Conservation (phyloP, 2,113 vertebrate genomes). For the Takifugu flavidus region DNA sequence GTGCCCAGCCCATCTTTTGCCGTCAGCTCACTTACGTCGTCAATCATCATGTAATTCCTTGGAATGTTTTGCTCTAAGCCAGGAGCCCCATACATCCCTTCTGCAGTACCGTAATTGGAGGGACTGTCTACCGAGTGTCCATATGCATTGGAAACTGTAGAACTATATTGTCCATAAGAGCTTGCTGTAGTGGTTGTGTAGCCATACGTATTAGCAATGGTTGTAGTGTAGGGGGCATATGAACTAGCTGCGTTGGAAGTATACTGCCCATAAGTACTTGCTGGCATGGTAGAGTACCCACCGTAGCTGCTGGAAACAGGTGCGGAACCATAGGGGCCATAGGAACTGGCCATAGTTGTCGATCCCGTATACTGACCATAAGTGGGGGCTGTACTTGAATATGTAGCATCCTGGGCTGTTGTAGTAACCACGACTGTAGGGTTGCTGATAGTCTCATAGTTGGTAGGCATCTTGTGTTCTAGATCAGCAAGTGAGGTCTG, state of each 20-base stretch:
- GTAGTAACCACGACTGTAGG: conserved; percentile 81
- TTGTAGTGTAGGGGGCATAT: conserved; percentile 83
- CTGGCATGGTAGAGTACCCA: conserved; percentile 68
- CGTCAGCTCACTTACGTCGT: conserved; percentile 94
- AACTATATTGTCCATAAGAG: conserved; percentile 75
- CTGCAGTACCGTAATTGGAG: conserved; percentile 79
- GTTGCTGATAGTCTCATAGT: conserved; percentile 89
- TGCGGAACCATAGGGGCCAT: conserved; percentile 71
- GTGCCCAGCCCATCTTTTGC: conserved; percentile 86
- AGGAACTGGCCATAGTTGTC: conserved; percentile 70
- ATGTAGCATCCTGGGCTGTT: conserved; percentile 74
- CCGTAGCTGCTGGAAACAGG: conserved; percentile 71
- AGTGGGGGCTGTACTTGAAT: conserved; percentile 66
- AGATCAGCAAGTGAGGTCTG: conserved; percentile 93
- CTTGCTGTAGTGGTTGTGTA: conserved; percentile 76
- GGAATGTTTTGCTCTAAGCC: conserved; percentile 92
- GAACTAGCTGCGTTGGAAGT: conserved; percentile 63
- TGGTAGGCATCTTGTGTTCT: conserved; percentile 94
- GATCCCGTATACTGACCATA: conserved; percentile 72
- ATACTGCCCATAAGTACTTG: conserved; percentile 74
- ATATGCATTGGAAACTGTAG: conserved; percentile 76
- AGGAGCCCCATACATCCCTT: conserved; percentile 85
- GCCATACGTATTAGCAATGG: conserved; percentile 72
- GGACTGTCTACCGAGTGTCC: conserved; percentile 82
- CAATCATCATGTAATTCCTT: conserved; percentile 97